A percentile compares a stretch with the other conserved stretches of the same genome.
Conservation (phyloP, 1,140 invertebrate genomes). For the Drosophila tristis region DNA sequence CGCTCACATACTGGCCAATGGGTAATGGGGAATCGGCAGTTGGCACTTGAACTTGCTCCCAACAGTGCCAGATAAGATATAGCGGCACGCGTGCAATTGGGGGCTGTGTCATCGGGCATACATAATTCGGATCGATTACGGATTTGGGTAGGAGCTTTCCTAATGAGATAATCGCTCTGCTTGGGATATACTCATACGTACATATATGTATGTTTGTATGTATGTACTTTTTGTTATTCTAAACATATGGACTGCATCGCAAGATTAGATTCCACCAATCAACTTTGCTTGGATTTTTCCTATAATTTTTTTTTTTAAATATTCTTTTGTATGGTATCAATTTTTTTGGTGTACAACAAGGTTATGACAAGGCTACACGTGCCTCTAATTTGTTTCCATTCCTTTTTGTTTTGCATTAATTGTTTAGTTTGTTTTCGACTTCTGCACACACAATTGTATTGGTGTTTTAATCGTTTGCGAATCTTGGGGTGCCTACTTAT, state of each 20-base stretch:
- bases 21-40: constrained; percentile 13
- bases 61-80: constrained; percentile 44
- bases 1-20: constrained; percentile 37
- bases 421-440: constrained; percentile 11
- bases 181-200: neutral
- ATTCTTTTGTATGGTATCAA: constrained; percentile 26
- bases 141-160: neutral
- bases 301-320: constrained; percentile 19
- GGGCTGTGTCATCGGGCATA: constrained; percentile 26
- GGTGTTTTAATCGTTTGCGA: constrained; percentile 11
- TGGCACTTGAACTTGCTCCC: constrained; percentile 59
- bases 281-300: constrained; percentile 36
- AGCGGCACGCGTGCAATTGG: constrained; percentile 59
- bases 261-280: constrained; percentile 56
- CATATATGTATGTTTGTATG: neutral
- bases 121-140: constrained; percentile 14
- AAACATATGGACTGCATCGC: constrained; percentile 29
- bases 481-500: neutral
- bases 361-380: constrained; percentile 59
- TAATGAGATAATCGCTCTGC: constrained; percentile 1
- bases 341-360: constrained; percentile 27
- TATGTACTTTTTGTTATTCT: too few relatives aligned
- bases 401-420: constrained; percentile 16
- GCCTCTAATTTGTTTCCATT: constrained; percentile 27
- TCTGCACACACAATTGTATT: constrained; percentile 7